Percentiles rank a stretch among this genome's conserved stretches.
Evolutionary conservation across 2,888 invertebrate species (phyloP).

Genomic region (Anaspis maculata): DNA sequence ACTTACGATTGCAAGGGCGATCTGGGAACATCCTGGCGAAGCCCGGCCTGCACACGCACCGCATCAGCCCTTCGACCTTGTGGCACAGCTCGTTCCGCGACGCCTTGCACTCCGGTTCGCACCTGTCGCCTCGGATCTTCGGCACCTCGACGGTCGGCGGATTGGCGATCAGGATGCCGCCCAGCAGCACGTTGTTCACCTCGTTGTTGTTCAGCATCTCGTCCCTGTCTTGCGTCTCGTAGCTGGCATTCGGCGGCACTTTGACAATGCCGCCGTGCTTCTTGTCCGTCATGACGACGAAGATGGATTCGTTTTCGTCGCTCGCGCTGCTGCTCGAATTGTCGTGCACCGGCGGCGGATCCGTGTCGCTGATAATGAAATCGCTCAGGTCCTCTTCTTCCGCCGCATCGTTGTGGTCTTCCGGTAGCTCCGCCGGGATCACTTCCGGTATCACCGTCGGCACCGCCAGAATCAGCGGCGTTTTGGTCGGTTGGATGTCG

Average conservation of each 20-base stretch:
- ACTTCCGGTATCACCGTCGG: conserved; percentile 33
- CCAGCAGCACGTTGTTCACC: conserved; percentile 57
- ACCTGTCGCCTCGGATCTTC: conserved; percentile 46
- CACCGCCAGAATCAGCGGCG: conserved; percentile 7
- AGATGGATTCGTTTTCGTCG: conserved; percentile 63
- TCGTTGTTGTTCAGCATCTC: conserved; percentile 56
- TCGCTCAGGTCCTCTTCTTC: conserved; percentile 35
- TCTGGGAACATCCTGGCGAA: conserved; percentile 85
- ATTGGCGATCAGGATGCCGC: conserved; percentile 60
- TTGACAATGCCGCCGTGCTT: conserved; percentile 41
- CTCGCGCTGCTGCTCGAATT: conserved; percentile 60
- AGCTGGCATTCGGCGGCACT: conserved; percentile 24
- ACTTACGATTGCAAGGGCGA: conserved; percentile 81
- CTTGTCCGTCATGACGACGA: conserved; percentile 69
- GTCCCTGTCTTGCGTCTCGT: conserved; percentile 45
- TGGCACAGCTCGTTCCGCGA: conserved; percentile 73
- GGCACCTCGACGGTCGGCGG: conserved; percentile 51
- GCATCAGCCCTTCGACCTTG: conserved; percentile 56
- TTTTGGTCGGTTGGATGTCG: conserved; percentile 15
- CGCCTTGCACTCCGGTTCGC: conserved; percentile 70
- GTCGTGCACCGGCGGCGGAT: conserved; percentile 24
- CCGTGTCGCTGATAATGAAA: conserved; percentile 40
- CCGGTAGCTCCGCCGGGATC: conserved; percentile 16
- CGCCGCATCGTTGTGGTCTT: conserved; percentile 19
- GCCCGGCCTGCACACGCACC: conserved; percentile 76